Percentiles rank a stretch among this genome's conserved stretches.
Evolutionary conservation across 2,888 invertebrate genomes (phyloP).

Genomic region (Laothoe populi): DNA sequence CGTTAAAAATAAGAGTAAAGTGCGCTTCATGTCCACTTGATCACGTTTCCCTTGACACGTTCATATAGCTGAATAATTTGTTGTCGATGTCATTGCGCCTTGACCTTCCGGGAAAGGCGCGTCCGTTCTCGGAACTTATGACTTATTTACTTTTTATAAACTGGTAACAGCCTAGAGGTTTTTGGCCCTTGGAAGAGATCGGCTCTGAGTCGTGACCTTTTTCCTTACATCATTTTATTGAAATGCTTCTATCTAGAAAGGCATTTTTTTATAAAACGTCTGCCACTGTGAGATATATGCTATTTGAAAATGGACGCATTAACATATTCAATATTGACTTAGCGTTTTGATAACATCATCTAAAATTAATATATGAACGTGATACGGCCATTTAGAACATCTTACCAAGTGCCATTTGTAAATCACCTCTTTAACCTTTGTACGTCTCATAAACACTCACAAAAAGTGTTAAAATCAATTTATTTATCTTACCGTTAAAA

Average conservation of each 20-base stretch:
- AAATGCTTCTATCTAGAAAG: not conserved
- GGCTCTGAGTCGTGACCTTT: slow-evolving; percentile 18
- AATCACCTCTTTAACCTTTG: not conserved
- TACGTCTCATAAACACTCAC: not conserved
- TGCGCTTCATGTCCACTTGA: slow-evolving; percentile 52
- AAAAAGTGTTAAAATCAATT: not conserved
- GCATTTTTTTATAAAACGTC: not conserved
- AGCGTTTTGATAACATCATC: no score
- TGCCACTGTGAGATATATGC: not conserved
- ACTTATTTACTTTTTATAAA: slow-evolving; percentile 23
- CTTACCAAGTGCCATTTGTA: not conserved
- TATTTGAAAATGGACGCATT: not conserved
- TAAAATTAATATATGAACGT: no score
- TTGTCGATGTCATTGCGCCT: slow-evolving; percentile 61
- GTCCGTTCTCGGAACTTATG: slow-evolving; percentile 16
- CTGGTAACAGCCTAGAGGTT: slow-evolving; percentile 14
- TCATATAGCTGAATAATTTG: slow-evolving; percentile 41
- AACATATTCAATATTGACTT: no score
- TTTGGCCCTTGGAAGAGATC: slow-evolving; percentile 13
- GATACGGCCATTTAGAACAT: no score
- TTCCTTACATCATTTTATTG: slow-evolving; percentile 11
- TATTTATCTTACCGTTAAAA: not conserved
- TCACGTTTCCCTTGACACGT: slow-evolving; percentile 69
- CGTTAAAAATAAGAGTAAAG: slow-evolving; percentile 43
- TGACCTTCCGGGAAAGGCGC: slow-evolving; percentile 57